Evolutionary conservation across 2,797 vertebrate genomes (phyloP).

Genomic region (Apogon talboti): DNA sequence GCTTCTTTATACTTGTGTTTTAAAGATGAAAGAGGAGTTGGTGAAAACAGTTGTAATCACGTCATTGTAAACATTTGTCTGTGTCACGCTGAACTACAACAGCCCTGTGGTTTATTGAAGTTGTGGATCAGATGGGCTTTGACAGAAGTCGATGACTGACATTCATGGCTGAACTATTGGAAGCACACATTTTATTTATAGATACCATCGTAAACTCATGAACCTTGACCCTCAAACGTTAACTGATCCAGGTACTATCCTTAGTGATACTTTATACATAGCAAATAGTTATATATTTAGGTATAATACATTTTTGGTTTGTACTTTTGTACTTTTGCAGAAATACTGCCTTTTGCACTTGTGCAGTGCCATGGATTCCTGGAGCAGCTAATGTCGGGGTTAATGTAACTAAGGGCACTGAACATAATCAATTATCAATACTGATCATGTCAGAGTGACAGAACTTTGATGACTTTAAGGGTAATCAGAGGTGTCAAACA

Average conservation of each 20-base stretch:
- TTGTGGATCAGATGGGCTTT: neutral
- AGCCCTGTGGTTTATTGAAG: constrained; percentile 7
- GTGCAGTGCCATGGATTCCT: constrained; percentile 37
- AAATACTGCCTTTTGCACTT: constrained; percentile 14
- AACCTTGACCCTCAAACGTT: constrained; percentile 11
- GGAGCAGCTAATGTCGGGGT: constrained; percentile 15
- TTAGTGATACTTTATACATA: constrained; percentile 9
- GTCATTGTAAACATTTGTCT: constrained; percentile 26
- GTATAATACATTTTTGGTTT: constrained; percentile 22
- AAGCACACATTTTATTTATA: neutral
- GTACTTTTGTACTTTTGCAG: constrained; percentile 49
- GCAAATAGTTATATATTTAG: constrained; percentile 13
- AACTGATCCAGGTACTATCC: constrained; percentile 19
- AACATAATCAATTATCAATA: constrained; percentile 1
- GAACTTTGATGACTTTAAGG: constrained; percentile 3
- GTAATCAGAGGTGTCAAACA: constrained; percentile 15
- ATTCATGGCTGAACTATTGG: neutral
- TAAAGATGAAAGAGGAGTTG: constrained; percentile 7
- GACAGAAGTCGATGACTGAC: constrained; percentile 21
- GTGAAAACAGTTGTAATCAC: constrained; percentile 22
- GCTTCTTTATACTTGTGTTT: constrained; percentile 11
- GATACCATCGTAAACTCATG: constrained; percentile 4
- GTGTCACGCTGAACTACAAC: constrained; percentile 3
- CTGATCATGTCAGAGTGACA: constrained; percentile 14
- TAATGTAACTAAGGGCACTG: neutral